phyloP scores from a whole-genome alignment of 2,113 vertebrate species.

The Anoplopoma fimbria region DNA sequence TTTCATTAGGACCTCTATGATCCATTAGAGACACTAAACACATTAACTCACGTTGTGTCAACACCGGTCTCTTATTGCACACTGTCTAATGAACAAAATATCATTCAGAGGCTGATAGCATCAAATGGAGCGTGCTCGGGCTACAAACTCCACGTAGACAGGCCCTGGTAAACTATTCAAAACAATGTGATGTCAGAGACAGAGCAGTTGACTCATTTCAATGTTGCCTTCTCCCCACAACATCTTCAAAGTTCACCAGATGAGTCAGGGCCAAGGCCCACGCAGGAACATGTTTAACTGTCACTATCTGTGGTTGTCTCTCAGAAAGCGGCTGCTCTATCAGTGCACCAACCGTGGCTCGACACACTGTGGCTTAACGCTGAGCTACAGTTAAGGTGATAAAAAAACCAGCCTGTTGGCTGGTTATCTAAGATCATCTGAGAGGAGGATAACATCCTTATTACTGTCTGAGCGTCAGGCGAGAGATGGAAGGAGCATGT shows the following conservation, averaged over 20 bases:
- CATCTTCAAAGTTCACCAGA: constrained; percentile 53
- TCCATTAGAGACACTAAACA: constrained; percentile 83
- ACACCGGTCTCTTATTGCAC: constrained; percentile 75
- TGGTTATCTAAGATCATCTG: constrained; percentile 63
- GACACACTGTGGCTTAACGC: constrained; percentile 12
- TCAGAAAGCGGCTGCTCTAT: constrained; percentile 37
- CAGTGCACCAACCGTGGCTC: background rate
- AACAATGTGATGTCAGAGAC: constrained; percentile 51
- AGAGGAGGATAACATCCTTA: constrained; percentile 51
- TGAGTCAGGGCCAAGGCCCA: constrained; percentile 64
- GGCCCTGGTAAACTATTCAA: constrained; percentile 41
- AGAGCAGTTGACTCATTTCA: constrained; percentile 19
- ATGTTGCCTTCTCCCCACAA: constrained; percentile 35
- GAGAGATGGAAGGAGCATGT: constrained; percentile 35
- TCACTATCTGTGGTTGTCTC: constrained; percentile 55
- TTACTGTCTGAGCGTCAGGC: constrained; percentile 21
- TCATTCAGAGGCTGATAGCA: constrained; percentile 72
- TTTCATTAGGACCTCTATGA: constrained; percentile 82
- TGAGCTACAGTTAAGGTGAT: constrained; percentile 16
- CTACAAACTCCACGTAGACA: constrained; percentile 38
- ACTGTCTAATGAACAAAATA: constrained; percentile 78
- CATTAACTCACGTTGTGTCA: constrained; percentile 81
- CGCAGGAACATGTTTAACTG: constrained; percentile 60
- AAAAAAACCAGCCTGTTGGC: constrained; percentile 33
- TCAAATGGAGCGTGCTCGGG: constrained; percentile 67